Conservation (phyloP, 2,888 invertebrate species). For the Dinocampus coccinellae region DNA sequence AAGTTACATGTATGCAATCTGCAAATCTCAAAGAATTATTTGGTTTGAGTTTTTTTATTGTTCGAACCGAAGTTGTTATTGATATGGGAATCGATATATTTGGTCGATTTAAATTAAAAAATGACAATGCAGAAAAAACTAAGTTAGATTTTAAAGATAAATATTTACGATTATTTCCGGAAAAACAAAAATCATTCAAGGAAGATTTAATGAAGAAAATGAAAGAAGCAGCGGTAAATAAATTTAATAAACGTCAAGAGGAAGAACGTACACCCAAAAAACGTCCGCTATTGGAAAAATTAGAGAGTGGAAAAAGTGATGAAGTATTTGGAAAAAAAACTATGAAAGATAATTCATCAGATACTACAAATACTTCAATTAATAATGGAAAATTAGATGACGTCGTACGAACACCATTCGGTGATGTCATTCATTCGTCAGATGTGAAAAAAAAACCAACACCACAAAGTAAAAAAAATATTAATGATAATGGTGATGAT, state of each 20-base stretch:
- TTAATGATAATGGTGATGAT: background rate
- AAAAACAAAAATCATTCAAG: conserved; percentile 53
- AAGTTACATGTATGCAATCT: conserved; percentile 65
- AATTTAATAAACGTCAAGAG: conserved; percentile 55
- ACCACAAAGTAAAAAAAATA: background rate
- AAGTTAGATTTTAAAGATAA: conserved; percentile 56
- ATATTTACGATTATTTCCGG: conserved; percentile 49
- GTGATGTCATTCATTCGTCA: conserved; percentile 53
- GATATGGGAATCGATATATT: conserved; percentile 60
- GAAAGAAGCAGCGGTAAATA: conserved; percentile 48
- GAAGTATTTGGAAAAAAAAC: conserved; percentile 48
- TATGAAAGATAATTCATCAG: background rate
- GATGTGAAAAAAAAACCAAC: conserved; percentile 30
- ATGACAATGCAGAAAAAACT: conserved; percentile 38
- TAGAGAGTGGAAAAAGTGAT: conserved; percentile 53
- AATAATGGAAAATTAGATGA: conserved; percentile 14
- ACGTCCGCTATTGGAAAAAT: conserved; percentile 55
- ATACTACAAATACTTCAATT: background rate
- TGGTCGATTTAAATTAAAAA: conserved; percentile 62
- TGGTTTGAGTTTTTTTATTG: conserved; percentile 58
- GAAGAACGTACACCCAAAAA: conserved; percentile 49
- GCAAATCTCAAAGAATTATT: conserved; percentile 63
- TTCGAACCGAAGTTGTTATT: conserved; percentile 59
- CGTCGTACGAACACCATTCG: conserved; percentile 55
- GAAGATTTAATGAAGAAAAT: conserved; percentile 53